Base-by-base conservation (phyloP, 2,888 invertebrate genomes). In the Trichogramma dendrolimi region DNA sequence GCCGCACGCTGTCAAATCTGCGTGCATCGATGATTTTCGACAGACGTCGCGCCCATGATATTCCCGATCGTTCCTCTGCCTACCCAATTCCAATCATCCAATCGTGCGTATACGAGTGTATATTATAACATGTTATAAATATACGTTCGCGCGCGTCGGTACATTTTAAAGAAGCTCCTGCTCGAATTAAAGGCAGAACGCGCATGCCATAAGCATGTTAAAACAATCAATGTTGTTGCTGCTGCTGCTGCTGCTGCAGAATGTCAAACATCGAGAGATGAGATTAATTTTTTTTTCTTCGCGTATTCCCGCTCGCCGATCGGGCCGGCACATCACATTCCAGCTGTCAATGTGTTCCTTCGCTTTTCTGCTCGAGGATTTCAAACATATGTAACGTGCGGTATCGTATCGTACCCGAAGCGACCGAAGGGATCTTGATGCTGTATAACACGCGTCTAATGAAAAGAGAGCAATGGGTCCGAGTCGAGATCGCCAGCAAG, bases 281-380 rank as follows among this genome's bases (percentile, higher is more conserved):
- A 53, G 53, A 57, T 54, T 48, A 49, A 57, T 58, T 39, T 51
- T 63, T 51, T 50, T 51, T 6, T 47, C 5, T 46, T 51, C 27
- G 27, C 27, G 27, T 27, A 27, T 27, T 27, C 27, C 27, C 27
- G 27, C 27, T 27, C 27, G 27, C 27, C 27, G 27, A 27, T 47
- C 40, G 54, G 39, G 10, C 43, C 6, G 10, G 40, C 10, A 47
- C 10, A 48, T 52, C 47, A 55, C 62, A 60, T 65, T 62, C 65
- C 46, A 50, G 4, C 61, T 65, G 65, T 65, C 65, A 65, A 65
- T 65, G 55, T 53, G 27, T 27, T 62, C 52, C 44, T 44, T 60
- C 60, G 61, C 27, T 27, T 27, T 27, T 27, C 27, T 27, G 27
- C 27, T 27, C 27, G 27, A 58, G 58, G 52, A 62, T 62, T 60